Evolutionary conservation across 2,797 vertebrate species (phyloP), one percentile per base, ranked within the genome.

Genomic region (Lepilemur septentrionalis): DNA sequence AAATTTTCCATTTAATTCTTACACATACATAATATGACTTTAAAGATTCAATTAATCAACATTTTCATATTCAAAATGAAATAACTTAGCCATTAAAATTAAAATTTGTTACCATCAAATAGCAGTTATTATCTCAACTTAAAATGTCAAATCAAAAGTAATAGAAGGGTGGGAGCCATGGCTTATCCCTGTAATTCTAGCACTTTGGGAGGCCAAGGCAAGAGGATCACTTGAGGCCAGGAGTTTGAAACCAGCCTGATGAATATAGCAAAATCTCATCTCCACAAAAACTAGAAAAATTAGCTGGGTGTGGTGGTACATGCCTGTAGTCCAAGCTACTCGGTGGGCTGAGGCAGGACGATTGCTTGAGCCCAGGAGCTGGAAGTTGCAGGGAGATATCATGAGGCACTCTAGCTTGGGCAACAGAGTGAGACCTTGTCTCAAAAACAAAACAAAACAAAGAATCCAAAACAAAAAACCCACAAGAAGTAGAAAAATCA

Each of bases 61-160:
- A 55, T n/a, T 46, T 88, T 88, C n/a, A 63, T 43, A 95, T 89
- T 89, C 41, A 92, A 89, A 97, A 86, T 78, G 4, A 94, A 96
- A 78, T 86, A 89, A 90, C 22, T 48, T 81, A 79, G 4, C 14
- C 5, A 52, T 32, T 52, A 48, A 5, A 59, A 91, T 67, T 57
- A 80, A 91, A 65, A 38, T 55, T 20, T 96, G 10, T 57, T 69
- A 69, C 18, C 28, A 41, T 35, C 14, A 83, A 79, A 91, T 17
- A 83, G 5, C 8, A 46, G 9, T 46, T 78, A 50, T 72, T 50
- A 72, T 63, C 13, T 67, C 43, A 46, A 48, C 41, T 94, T 72
- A 87, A 92, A 96, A 85, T 85, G 22, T n/a, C 85, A 94, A 81
- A 32, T 35, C 32, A 82, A 88, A 89, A 79, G 69, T 50, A 46